Evolutionary conservation across 2,888 invertebrate genomes (phyloP).

Genomic region (Nesidiocoris tenuis): DNA sequence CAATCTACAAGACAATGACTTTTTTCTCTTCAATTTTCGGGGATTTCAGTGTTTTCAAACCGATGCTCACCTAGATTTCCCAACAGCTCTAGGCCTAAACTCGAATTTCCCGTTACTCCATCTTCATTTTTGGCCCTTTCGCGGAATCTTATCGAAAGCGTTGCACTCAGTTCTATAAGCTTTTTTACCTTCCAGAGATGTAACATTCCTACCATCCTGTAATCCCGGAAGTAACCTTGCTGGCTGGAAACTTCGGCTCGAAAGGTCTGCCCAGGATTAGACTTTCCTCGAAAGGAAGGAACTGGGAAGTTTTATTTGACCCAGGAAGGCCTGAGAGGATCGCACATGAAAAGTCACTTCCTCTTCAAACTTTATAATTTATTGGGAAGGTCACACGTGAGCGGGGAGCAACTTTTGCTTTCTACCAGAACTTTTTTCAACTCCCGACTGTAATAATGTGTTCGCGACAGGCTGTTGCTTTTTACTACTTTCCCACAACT

Average conservation of each 20-base stretch:
- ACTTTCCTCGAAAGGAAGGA: background rate
- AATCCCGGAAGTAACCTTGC: background rate
- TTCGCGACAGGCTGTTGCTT: background rate
- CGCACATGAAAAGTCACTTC: background rate
- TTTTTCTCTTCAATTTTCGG: too few species aligned
- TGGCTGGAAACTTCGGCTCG: background rate
- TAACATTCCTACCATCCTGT: background rate
- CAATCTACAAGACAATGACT: too few species aligned
- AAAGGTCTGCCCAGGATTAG: background rate
- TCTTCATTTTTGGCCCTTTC: too few species aligned
- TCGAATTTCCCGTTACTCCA: too few species aligned
- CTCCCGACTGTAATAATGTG: background rate
- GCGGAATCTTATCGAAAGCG: too few species aligned
- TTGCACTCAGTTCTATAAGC: too few species aligned
- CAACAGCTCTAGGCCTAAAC: too few species aligned
- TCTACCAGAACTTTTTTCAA: background rate
- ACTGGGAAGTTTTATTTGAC: background rate
- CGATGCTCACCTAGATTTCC: too few species aligned
- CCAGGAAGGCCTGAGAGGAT: background rate
- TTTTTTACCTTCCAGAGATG: background rate
- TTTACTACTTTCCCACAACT: background rate
- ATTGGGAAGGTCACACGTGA: background rate
- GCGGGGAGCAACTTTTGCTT: background rate
- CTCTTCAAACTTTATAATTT: background rate
- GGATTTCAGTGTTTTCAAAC: too few species aligned